Evolutionary conservation across 2,797 vertebrate species (phyloP), one percentile per base, ranked within the genome.

Genomic region (Hemibagrus guttatus): DNA sequence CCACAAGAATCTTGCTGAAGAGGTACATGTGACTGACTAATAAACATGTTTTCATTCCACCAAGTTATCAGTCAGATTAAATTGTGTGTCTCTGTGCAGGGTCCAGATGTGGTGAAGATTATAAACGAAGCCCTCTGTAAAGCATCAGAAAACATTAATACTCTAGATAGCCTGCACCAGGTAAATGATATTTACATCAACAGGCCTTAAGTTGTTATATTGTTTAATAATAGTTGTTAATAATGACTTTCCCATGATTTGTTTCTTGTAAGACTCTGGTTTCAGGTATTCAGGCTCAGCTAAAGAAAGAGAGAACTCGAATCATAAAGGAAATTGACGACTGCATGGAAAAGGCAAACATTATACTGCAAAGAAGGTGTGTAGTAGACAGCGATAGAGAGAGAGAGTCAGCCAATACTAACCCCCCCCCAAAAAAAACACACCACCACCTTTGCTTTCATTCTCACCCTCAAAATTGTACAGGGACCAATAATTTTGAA

Each of bases 321-420:
- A 88, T 95, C 46, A 81, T 89, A 71, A 66, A 6, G 26, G 94
- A 95, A 90, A 91, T 95, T 68, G 87, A 88, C 9, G 89, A 91
- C 52, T 90, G 89, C 2, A 26, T 90, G 63, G 87, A 90, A 13
- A 90, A 93, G 81, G 94, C 94, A 59, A 26, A 68, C 1, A 9
- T 81, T 8, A 31, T 88, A 52, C 4, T 94, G 76, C 84, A 90
- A 1, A 93, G 91, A 87, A 95, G 95, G 95, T 95, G 92, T 31
- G 68, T 56, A 21, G 14, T 21, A 19, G 7, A 59, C 21, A 26
- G 19, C 1, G 0, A 26, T 23, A 0, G 39, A 19, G 28, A 49
- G 28, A 49, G 28, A 64, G 8, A 7, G 1, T 17, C 21, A 2
- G n/a, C n/a, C n/a, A n/a, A n/a, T n/a, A n/a, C n/a, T n/a, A n/a